phyloP scores from a whole-genome alignment of 2,113 vertebrate genomes.

The Misgurnus anguillicaudatus region DNA sequence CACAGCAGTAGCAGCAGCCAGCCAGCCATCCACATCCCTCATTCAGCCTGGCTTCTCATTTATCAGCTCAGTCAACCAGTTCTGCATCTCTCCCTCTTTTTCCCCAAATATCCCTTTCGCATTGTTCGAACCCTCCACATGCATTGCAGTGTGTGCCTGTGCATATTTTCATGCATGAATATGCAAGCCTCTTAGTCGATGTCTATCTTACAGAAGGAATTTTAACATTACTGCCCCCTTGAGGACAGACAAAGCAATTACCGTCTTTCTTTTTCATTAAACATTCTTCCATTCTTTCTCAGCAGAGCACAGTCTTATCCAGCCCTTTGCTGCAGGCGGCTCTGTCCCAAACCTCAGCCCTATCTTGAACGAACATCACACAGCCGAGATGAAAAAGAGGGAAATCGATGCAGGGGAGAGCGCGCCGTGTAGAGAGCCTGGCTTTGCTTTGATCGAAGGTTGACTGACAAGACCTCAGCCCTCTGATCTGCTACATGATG shows the following conservation, averaged over 20 bases:
- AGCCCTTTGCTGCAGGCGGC: conserved; percentile 24
- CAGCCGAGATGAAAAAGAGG: conserved; percentile 51
- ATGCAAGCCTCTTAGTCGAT: conserved; percentile 3
- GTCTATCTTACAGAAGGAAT: conserved; percentile 9
- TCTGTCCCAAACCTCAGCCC: conserved; percentile 45
- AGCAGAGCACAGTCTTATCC: conserved; percentile 29
- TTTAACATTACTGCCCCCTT: conserved; percentile 49
- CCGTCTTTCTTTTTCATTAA: conserved; percentile 43
- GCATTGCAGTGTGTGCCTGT: conserved; percentile 7
- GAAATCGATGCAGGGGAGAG: conserved; percentile 54
- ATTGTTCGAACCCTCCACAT: conserved; percentile 18
- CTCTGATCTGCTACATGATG: conserved; percentile 47
- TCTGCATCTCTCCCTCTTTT: conserved; percentile 32
- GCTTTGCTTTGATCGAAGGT: conserved; percentile 54
- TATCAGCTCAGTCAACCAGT: conserved; percentile 53
- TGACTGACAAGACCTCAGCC: conserved; percentile 55
- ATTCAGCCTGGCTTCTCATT: conserved; percentile 55
- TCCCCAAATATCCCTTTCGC: background rate
- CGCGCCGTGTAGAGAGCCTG: conserved; percentile 44
- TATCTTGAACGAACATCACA: conserved; percentile 46
- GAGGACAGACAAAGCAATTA: conserved; percentile 52
- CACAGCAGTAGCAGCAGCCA: conserved; percentile 57
- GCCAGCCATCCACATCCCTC: conserved; percentile 59
- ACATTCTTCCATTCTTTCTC: conserved; percentile 33
- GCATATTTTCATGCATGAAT: conserved; percentile 14